Evolutionary conservation across 2,888 invertebrate genomes (phyloP).

Genomic region (Torymus auratus): DNA sequence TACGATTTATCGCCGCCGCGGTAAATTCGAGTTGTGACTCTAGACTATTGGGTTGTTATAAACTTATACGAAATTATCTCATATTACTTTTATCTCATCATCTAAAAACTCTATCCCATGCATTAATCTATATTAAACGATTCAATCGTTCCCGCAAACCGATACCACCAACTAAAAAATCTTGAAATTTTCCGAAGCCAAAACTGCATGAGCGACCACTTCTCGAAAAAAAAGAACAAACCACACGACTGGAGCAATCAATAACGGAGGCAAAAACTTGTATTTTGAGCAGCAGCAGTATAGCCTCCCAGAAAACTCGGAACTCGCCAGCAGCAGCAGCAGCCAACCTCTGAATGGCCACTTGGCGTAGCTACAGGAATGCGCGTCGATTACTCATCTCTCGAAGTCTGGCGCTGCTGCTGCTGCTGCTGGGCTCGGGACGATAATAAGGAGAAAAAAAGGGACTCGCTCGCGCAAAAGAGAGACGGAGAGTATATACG

Average conservation of each 20-base stretch:
- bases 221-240: neutral
- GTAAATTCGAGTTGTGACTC: too few relatives aligned
- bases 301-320: conserved; percentile 46
- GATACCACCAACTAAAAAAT: neutral
- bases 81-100: too few relatives aligned
- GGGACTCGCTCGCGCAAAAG: conserved; percentile 21
- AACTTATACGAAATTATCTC: too few relatives aligned
- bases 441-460: conserved; percentile 31
- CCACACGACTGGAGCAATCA: conserved; percentile 27
- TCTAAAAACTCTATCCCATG: too few relatives aligned
- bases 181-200: conserved; percentile 1
- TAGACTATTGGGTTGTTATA: too few relatives aligned
- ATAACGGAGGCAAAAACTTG: conserved; percentile 40
- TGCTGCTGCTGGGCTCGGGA: conserved; percentile 20
- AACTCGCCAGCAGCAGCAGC: conserved; percentile 11
- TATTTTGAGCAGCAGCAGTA: conserved; percentile 39
- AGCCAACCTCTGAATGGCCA: conserved; percentile 48
- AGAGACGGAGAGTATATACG: conserved; percentile 8
- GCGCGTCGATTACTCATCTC: conserved; percentile 58
- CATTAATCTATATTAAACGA: neutral
- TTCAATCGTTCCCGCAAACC: neutral
- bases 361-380: conserved; percentile 49
- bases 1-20: too few relatives aligned
- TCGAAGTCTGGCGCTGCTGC: conserved; percentile 43
- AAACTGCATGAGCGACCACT: neutral